Evolutionary conservation across 2,113 vertebrate genomes (phyloP), one percentile per base, ranked within the genome.

Genomic region (Apodemus sylvaticus): DNA sequence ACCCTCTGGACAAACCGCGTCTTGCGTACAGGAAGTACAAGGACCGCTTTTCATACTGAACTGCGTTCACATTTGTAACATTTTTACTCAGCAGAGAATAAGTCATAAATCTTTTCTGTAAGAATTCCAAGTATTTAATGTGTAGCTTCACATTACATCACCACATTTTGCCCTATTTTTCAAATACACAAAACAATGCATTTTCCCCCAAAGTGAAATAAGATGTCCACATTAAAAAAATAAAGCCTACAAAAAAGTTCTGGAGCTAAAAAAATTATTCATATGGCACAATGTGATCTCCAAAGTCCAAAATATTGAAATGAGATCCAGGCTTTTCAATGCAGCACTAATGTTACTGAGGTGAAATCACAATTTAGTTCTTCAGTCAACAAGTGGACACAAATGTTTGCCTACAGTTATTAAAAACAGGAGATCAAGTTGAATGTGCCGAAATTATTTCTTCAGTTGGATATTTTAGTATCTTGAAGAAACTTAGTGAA

Each of bases 181-280:
- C 98, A 98, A 98, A 98, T 97, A 98, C 98, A 98, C 98, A 97
- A 98, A 98, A 98, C 98, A 98, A 98, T 98, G 98, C 98, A 98
- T 98, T 99, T 97, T 98, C 98, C 97, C 98, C 97, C 97, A 98
- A 98, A 98, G 98, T 97, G 98, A 99, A 98, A 98, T 98, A 98
- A 98, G 98, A 98, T 98, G 98, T 98, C 98, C 98, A 99, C 98
- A 98, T 99, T 99, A 99, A 98, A 99, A 99, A 99, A 99, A 99
- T 99, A 99, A 99, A 99, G 98, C 97, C 98, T 99, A 99, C 98
- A 99, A 99, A 98, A 97, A 98, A 97, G 98, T 98, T 99, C 95
- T 98, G 96, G 95, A 98, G 98, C 98, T 99, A 98, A 98, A 99
- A 99, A 98, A 97, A 98, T 98, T 98, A 98, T 97, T 98, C 92